phyloP scores from a whole-genome alignment of 2,888 invertebrate species.

The Drosophila anceps region DNA sequence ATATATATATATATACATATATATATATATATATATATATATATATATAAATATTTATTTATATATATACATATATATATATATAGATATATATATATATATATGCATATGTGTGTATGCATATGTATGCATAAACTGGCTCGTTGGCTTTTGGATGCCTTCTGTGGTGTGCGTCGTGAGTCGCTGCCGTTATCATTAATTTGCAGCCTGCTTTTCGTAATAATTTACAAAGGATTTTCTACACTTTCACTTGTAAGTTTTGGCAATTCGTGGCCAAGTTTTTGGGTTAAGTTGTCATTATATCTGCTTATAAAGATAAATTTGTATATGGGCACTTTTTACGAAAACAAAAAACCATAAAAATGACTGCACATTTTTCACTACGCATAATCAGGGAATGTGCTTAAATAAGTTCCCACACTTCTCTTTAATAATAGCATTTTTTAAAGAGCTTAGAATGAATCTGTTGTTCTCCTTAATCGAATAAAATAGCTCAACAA shows the following conservation, averaged over 20 bases:
- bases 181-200: constrained; percentile 72
- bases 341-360: constrained; percentile 19
- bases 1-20: too few relatives aligned
- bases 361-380: constrained; percentile 22
- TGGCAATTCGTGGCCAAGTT: constrained; percentile 47
- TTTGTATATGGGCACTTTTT: constrained; percentile 42
- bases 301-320: constrained; percentile 54
- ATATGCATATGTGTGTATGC: neutral
- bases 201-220: constrained; percentile 74
- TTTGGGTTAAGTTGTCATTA: constrained; percentile 65
- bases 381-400: too few relatives aligned
- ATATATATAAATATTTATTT: neutral
- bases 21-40: too few relatives aligned
- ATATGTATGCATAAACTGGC: constrained; percentile 15
- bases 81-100: too few relatives aligned
- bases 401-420: neutral
- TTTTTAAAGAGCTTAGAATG: neutral
- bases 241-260: constrained; percentile 39
- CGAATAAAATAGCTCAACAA: neutral
- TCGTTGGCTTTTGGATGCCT: constrained; percentile 23
- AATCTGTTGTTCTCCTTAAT: neutral
- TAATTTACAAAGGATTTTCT: constrained; percentile 71
- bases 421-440: neutral
- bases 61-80: neutral
- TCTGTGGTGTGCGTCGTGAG: constrained; percentile 37